These are phyloP conservation scores for Lagodon rhomboides DNA, from an alignment of 2,797 vertebrate species.

Conservation along the genomic window DNA sequence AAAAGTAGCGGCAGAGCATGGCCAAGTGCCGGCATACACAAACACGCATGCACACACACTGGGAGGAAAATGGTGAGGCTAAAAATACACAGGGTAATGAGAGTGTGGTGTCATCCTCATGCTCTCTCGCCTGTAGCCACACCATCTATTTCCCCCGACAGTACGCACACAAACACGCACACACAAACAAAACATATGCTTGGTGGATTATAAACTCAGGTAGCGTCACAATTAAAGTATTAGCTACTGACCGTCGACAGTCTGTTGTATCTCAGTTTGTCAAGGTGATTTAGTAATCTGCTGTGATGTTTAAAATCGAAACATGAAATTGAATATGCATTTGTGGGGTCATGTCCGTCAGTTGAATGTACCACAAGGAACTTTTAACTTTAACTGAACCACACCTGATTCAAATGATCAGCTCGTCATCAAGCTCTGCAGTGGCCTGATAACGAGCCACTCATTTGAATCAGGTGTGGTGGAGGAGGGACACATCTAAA, in stretches of 20 bases:
- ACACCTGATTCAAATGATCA: no score
- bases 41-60: conserved; percentile 23
- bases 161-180: neutral
- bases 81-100: conserved; percentile 82
- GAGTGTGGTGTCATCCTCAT: conserved; percentile 72
- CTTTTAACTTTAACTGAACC: no score
- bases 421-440: no score
- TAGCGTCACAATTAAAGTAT: conserved; percentile 15
- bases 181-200: conserved; percentile 31
- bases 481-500: no score
- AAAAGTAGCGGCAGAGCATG: conserved; percentile 72
- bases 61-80: conserved; percentile 75
- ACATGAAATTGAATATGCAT: neutral
- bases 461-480: no score
- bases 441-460: no score
- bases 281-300: neutral
- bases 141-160: conserved; percentile 52
- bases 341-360: no score
- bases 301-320: neutral
- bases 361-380: no score
- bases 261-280: neutral
- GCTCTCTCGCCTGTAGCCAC: conserved; percentile 62
- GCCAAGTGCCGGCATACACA: conserved; percentile 66
- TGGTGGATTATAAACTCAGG: conserved; percentile 35
- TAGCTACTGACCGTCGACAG: neutral